Evolutionary conservation across 2,888 invertebrate genomes (phyloP).

Genomic region (Plebejus argus): DNA sequence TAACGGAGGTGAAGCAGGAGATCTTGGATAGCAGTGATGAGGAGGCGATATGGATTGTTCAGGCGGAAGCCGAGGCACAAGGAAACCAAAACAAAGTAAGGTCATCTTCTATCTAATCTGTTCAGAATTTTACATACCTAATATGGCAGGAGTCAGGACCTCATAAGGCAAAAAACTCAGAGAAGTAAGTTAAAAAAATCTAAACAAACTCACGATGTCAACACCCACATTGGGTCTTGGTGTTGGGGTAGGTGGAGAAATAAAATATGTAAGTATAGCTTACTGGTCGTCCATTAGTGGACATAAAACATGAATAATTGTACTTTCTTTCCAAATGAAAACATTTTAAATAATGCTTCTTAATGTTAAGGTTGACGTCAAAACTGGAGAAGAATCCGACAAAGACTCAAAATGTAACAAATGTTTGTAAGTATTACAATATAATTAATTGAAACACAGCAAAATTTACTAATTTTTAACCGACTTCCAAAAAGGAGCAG

Average conservation of each 20-base stretch:
- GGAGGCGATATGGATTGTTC: conserved; percentile 71
- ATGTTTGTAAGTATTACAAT: conserved; percentile 54
- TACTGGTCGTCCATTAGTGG: too few species aligned
- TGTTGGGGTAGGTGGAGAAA: too few species aligned
- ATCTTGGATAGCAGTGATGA: conserved; percentile 65
- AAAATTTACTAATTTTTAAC: not conserved
- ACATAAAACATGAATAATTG: too few species aligned
- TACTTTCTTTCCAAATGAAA: not conserved
- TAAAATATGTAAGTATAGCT: too few species aligned
- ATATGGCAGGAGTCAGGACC: not conserved
- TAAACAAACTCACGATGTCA: too few species aligned
- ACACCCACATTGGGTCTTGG: too few species aligned
- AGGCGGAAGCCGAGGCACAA: conserved; percentile 56
- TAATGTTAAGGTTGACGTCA: conserved; percentile 37
- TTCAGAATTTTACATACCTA: not conserved
- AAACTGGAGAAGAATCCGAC: conserved; percentile 42
- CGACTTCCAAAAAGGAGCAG: too few species aligned
- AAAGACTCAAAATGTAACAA: conserved; percentile 55
- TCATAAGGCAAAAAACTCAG: not conserved
- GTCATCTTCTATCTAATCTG: not conserved
- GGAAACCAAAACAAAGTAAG: conserved; percentile 36
- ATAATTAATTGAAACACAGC: not conserved
- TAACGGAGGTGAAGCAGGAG: conserved; percentile 68
- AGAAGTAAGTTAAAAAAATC: too few species aligned
- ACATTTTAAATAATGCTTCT: not conserved